These are phyloP conservation scores for Cottus gobio DNA, from an alignment of 2,113 vertebrate species.

Conservation along the genomic window DNA sequence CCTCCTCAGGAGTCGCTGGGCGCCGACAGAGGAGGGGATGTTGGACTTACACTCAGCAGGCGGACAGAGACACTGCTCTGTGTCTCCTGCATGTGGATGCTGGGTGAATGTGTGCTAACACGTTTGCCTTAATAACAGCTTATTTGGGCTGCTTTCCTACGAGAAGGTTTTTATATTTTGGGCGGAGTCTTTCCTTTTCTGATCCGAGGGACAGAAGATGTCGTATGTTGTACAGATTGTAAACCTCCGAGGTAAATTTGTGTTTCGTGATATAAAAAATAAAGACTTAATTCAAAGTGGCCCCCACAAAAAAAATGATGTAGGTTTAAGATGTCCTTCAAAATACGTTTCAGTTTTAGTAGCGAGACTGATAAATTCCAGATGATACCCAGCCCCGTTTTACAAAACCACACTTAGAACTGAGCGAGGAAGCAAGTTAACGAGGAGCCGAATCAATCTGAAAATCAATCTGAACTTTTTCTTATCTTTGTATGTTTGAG, in stretches of 20 bases:
- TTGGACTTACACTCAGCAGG: neutral
- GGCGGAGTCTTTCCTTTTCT: neutral
- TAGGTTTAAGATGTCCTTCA: neutral
- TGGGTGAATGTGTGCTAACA: neutral
- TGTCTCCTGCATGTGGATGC: neutral
- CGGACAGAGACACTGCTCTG: neutral
- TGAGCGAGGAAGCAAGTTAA: neutral
- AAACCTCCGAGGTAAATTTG: neutral
- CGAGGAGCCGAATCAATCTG: neutral
- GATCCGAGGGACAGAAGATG: too few relatives aligned
- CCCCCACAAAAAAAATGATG: neutral
- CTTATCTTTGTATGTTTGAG: neutral
- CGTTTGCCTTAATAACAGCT: neutral
- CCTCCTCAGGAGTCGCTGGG: neutral
- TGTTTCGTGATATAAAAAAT: neutral
- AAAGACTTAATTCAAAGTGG: neutral
- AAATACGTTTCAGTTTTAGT: neutral
- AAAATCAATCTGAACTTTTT: neutral
- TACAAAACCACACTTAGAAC: neutral
- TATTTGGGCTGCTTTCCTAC: neutral
- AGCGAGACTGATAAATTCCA: neutral
- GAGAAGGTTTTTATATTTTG: neutral
- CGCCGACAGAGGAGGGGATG: neutral
- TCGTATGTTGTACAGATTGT: too few relatives aligned
- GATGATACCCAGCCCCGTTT: neutral